Evolutionary conservation across 1,140 invertebrate species (phyloP).

Genomic region (Drosophila orena): DNA sequence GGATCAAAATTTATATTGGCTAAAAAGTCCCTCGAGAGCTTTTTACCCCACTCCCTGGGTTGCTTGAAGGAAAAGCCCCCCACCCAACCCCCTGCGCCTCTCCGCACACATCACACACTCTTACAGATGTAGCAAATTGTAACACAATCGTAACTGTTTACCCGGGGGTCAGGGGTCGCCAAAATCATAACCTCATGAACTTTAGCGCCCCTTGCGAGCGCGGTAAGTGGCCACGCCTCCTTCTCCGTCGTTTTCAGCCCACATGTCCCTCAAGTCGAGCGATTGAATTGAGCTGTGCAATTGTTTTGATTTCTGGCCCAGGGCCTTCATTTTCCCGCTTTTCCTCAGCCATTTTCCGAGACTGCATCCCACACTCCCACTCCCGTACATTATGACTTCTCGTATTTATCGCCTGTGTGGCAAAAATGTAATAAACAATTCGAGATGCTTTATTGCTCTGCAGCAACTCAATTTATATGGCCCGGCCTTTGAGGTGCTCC

Average conservation of each 20-base stretch:
- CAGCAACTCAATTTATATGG: slow-evolving; percentile 78
- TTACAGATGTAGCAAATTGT: slow-evolving; percentile 83
- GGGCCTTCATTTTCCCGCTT: slow-evolving; percentile 50
- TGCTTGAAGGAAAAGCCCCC: not conserved
- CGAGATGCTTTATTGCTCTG: slow-evolving; percentile 65
- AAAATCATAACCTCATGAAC: slow-evolving; percentile 74
- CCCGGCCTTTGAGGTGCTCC: slow-evolving; percentile 64
- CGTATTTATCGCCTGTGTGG: slow-evolving; percentile 77
- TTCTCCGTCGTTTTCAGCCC: not conserved
- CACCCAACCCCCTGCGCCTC: not conserved
- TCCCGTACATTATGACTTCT: slow-evolving; percentile 36
- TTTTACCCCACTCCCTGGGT: slow-evolving; percentile 37
- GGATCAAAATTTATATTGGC: slow-evolving; percentile 83
- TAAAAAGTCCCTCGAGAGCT: slow-evolving; percentile 82
- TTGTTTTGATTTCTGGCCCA: slow-evolving; percentile 81
- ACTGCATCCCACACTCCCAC: slow-evolving; percentile 1
- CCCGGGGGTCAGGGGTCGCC: slow-evolving; percentile 56
- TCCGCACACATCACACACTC: slow-evolving; percentile 45
- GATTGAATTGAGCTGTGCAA: slow-evolving; percentile 80
- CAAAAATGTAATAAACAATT: slow-evolving; percentile 81
- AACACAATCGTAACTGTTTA: slow-evolving; percentile 84
- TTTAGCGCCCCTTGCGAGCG: slow-evolving; percentile 28
- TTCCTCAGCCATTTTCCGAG: not conserved
- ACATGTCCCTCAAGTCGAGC: slow-evolving; percentile 47
- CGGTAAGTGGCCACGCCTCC: slow-evolving; percentile 53